phyloP scores from a whole-genome alignment of 2,797 vertebrate species.

The Pseudochaenichthys georgianus region DNA sequence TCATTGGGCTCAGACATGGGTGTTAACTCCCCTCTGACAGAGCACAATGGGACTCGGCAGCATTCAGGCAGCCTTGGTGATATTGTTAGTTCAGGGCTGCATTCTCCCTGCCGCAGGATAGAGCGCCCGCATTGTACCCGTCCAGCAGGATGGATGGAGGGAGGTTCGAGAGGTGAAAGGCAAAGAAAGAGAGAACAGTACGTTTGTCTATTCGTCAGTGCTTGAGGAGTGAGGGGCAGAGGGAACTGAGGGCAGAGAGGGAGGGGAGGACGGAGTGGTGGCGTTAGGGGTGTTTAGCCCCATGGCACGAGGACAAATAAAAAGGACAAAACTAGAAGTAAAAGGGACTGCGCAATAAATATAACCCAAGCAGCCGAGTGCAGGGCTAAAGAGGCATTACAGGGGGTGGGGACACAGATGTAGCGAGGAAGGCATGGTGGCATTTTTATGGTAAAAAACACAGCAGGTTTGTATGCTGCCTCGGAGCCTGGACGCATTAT shows the following conservation, averaged over 20 bases:
- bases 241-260: constrained; percentile 55
- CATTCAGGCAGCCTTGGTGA: constrained; percentile 86
- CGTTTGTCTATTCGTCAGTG: constrained; percentile 86
- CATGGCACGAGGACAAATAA: constrained; percentile 77
- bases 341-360: constrained; percentile 79
- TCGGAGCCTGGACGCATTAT: constrained; percentile 62
- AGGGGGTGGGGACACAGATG: constrained; percentile 42
- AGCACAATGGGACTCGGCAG: constrained; percentile 89
- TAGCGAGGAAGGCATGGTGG: constrained; percentile 43
- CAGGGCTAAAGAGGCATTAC: constrained; percentile 66
- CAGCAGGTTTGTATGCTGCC: constrained; percentile 34
- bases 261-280: constrained; percentile 53
- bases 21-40: constrained; percentile 90
- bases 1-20: constrained; percentile 89
- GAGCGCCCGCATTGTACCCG: constrained; percentile 87
- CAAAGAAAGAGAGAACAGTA: constrained; percentile 84
- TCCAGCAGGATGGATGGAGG: constrained; percentile 83
- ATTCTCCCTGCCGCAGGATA: constrained; percentile 84
- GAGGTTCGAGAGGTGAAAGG: constrained; percentile 84
- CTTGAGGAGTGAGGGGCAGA: constrained; percentile 69
- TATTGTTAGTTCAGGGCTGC: constrained; percentile 89
- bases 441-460: constrained; percentile 51
- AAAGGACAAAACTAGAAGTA: constrained; percentile 39
- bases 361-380: constrained; percentile 74
- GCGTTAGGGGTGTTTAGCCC: constrained; percentile 64